Percentiles rank a stretch among this genome's conserved stretches.
Conservation (phyloP, 92 coral and sea anemone species). For the Epizoanthus scotinus region DNA sequence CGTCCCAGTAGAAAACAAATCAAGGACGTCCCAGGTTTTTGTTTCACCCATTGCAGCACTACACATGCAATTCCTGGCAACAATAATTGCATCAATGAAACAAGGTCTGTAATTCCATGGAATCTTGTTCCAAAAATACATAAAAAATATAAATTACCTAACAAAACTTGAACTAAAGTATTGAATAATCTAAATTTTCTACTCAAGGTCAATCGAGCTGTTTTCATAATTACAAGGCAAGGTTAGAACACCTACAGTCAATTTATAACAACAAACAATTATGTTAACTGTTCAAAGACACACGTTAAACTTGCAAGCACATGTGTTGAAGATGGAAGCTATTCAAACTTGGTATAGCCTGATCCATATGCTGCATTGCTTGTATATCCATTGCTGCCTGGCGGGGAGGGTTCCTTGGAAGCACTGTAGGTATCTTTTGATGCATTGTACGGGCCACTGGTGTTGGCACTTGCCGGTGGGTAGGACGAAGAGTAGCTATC, state of each 20-base stretch:
- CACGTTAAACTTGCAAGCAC: neutral
- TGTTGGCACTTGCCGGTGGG: slow-evolving; percentile 13
- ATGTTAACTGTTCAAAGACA: neutral
- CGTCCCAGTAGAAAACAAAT: too few species aligned
- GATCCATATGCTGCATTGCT: slow-evolving; percentile 79
- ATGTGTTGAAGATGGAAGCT: slow-evolving; percentile 1
- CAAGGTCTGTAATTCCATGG: too few species aligned
- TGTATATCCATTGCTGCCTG: slow-evolving; percentile 56
- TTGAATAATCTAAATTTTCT: too few species aligned
- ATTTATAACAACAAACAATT: neutral
- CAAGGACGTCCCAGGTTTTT: too few species aligned
- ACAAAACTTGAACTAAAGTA: too few species aligned
- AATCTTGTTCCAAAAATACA: too few species aligned
- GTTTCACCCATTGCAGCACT: too few species aligned
- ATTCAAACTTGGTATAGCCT: slow-evolving; percentile 89
- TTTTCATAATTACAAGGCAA: neutral
- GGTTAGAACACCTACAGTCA: neutral
- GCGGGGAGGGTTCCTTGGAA: slow-evolving; percentile 33
- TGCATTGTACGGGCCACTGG: slow-evolving; percentile 56
- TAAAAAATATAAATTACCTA: too few species aligned
- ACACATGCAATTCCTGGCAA: too few species aligned
- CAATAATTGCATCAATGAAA: too few species aligned
- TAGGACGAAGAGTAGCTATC: slow-evolving; percentile 22
- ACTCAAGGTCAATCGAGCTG: too few species aligned
- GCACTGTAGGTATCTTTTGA: slow-evolving; percentile 50